A percentile compares a stretch with the other conserved stretches of the same genome.
These are phyloP conservation scores for Corythornis vintsioides DNA, from an alignment of 2,113 vertebrate genomes.

Conservation along the genomic window DNA sequence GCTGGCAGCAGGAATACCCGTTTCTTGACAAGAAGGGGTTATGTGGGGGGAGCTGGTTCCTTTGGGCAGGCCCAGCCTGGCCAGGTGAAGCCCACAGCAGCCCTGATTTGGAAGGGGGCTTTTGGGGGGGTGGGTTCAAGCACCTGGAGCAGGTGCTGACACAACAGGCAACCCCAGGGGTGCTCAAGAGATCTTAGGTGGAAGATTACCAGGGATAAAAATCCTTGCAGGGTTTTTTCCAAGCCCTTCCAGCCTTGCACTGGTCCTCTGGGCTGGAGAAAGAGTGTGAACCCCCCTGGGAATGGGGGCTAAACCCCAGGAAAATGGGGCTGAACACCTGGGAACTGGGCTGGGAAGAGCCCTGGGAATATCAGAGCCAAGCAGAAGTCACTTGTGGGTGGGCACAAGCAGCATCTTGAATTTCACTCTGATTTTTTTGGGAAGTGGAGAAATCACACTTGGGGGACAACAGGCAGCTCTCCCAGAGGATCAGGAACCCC, in stretches of 20 bases:
- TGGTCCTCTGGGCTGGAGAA: accelerated
- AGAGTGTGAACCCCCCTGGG: background rate
- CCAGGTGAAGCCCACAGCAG: background rate
- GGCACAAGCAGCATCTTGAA: background rate
- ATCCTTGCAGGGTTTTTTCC: background rate
- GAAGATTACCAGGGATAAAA: background rate
- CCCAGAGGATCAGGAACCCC: background rate
- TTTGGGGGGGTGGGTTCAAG: background rate
- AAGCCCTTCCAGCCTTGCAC: accelerated
- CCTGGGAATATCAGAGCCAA: background rate
- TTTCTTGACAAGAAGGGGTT: background rate
- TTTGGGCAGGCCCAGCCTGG: background rate
- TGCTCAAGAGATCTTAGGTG: background rate
- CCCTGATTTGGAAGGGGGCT: background rate
- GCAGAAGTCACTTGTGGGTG: background rate
- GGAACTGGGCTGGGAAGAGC: background rate
- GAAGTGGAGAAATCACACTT: background rate
- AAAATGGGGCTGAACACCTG: accelerated
- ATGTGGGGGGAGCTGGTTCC: too few relatives aligned
- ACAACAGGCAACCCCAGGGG: accelerated
- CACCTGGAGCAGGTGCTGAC: accelerated
- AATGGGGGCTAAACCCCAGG: background rate
- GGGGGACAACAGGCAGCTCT: background rate
- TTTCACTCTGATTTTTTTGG: background rate
- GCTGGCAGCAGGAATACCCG: background rate